A percentile compares a stretch with the other conserved stretches of the same genome.
Conservation (phyloP, 2,888 invertebrate genomes). For the Parnassius glacialis region DNA sequence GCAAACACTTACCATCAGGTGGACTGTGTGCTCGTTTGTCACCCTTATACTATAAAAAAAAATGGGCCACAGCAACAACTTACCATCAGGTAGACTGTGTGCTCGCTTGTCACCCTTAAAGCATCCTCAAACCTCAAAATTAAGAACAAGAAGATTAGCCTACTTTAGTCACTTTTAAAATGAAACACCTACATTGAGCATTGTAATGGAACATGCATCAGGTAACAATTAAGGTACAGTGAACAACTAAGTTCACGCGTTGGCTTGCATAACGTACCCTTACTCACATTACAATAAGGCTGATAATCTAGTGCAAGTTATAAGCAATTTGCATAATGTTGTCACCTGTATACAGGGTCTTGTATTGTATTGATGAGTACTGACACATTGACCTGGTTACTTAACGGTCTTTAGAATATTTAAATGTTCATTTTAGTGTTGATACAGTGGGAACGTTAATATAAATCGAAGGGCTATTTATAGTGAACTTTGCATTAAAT, state of each 20-base stretch:
- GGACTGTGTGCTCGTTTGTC: no score
- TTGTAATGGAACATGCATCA: background rate
- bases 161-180: background rate
- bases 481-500: no score
- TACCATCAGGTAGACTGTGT: no score
- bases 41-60: no score
- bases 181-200: background rate
- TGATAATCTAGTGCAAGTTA: background rate
- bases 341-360: background rate
- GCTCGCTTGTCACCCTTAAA: no score
- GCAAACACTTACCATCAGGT: no score
- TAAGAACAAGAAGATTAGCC: no score
- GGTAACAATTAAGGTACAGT: background rate
- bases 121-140: no score
- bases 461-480: no score
- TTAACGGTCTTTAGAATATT: conserved; percentile 4
- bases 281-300: background rate
- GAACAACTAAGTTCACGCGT: background rate
- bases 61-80: no score
- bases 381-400: conserved; percentile 15
- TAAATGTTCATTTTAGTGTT: background rate
- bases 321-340: background rate
- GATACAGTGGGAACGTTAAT: no score
- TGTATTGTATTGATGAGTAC: conserved; percentile 15
- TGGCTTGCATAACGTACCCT: background rate